Evolutionary conservation across 2,888 invertebrate genomes (phyloP).

Genomic region (Harpagoxenus sublaevis): DNA sequence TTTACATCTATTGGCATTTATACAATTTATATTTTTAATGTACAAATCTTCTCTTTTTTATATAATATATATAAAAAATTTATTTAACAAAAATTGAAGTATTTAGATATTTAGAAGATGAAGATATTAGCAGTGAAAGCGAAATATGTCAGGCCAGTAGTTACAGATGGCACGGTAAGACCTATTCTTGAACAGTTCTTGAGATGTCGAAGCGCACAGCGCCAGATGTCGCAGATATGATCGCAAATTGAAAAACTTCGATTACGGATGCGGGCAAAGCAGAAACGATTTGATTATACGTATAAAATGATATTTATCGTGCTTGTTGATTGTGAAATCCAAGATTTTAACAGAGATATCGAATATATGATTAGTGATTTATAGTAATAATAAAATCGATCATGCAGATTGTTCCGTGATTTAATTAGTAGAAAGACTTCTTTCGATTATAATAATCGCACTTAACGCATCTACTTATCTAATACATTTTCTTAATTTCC

Average conservation of each 20-base stretch:
- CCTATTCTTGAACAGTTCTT: neutral
- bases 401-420: neutral
- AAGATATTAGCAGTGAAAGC: neutral
- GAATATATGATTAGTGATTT: neutral
- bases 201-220: neutral
- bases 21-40: neutral
- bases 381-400: neutral
- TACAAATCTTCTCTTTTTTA: neutral
- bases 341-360: neutral
- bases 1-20: neutral
- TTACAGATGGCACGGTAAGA: constrained; percentile 29
- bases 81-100: neutral
- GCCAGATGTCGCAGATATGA: neutral
- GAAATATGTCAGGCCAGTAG: neutral
- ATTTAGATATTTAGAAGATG: neutral
- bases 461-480: neutral
- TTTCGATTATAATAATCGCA: neutral
- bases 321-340: neutral
- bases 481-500: neutral
- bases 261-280: neutral
- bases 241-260: neutral
- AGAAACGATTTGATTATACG: neutral
- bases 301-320: neutral
- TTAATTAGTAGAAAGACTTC: neutral
- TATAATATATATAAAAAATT: neutral